Base-by-base conservation (phyloP, 1,140 invertebrate genomes). In the Diprion similis region DNA sequence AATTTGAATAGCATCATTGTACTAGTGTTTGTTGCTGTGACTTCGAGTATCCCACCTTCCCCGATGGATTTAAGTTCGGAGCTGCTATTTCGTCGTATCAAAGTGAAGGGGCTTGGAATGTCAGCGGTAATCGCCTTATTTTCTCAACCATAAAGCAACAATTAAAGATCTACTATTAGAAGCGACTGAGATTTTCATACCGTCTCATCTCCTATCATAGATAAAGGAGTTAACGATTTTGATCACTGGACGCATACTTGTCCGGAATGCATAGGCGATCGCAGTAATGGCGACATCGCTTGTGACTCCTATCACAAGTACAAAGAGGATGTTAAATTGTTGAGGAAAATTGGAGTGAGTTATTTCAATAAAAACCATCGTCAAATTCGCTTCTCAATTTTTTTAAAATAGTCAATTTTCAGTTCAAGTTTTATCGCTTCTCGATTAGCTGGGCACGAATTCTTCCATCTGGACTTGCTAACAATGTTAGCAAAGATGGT, bases 261-360 rank as follows among this genome's bases (percentile, higher is more conserved):
- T 78, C 87, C 89, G n/a, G 83, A 89, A 15, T 89, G 80, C 45
- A 89, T 92, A 13, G 73, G 74, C 0, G 90, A 92, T 75, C 75
- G 82, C 7, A 85, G 83, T 1, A 91, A 86, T 74, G 91, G 89
- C 8, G 90, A 92, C 76, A 77, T 91, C 6, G 90, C 91, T 66
- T 87, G 89, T 70, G 89, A 92, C 79, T 90, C 90, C 19, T 92
- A 92, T 76, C 88, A 92, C 78, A 88, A 89, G 74, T 91, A 89
- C 74, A 85, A 87, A 77, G 85, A 90, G 71, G 91, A 92, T 76
- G 84, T 92, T 4, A 77, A 85, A 47, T 81, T 89, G 68, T 75
- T 90, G 0, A 86, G 89, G 75, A 79, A 83, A 19, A 76, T 90
- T 37, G 88, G 88, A 8, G 89, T 90, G 82, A 75, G 75, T 76